Conservation (phyloP, 1,140 invertebrate genomes). For the Dysdera silvatica region DNA sequence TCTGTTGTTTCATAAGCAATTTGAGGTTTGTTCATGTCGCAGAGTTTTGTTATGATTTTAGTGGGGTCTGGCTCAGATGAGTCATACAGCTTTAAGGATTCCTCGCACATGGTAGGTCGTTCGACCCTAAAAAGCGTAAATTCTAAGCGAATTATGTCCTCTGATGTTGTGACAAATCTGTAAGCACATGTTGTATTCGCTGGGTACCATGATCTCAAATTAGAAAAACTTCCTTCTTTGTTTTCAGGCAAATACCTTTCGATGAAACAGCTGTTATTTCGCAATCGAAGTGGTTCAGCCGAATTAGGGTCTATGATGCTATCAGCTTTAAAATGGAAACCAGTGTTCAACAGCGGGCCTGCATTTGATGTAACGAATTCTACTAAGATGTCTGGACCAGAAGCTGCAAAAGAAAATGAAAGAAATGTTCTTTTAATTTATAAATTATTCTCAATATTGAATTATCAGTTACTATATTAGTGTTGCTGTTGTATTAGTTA, state of each 20-base stretch:
- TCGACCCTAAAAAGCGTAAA: conserved; percentile 34
- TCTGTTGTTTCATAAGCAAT: conserved; percentile 31
- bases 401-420: conserved; percentile 48
- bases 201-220: conserved; percentile 35
- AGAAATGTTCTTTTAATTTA: background rate
- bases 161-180: conserved; percentile 25
- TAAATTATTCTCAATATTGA: conserved; percentile 72
- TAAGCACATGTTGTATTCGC: conserved; percentile 35
- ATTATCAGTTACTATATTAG: no score
- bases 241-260: conserved; percentile 29
- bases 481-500: no score
- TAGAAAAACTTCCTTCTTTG: conserved; percentile 27
- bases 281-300: conserved; percentile 23
- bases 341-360: conserved; percentile 37
- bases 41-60: conserved; percentile 34
- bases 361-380: conserved; percentile 84
- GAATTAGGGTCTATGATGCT: conserved; percentile 21
- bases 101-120: conserved; percentile 32
- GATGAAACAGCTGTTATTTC: conserved; percentile 32
- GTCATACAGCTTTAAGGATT: conserved; percentile 33
- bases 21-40: conserved; percentile 33
- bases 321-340: conserved; percentile 35
- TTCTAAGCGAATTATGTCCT: conserved; percentile 33
- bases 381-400: conserved; percentile 77
- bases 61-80: conserved; percentile 29